Percentiles rank a stretch among this genome's conserved stretches.
Evolutionary conservation across 2,113 vertebrate species (phyloP).

Genomic region (Rhinolophus ferrumequinum): DNA sequence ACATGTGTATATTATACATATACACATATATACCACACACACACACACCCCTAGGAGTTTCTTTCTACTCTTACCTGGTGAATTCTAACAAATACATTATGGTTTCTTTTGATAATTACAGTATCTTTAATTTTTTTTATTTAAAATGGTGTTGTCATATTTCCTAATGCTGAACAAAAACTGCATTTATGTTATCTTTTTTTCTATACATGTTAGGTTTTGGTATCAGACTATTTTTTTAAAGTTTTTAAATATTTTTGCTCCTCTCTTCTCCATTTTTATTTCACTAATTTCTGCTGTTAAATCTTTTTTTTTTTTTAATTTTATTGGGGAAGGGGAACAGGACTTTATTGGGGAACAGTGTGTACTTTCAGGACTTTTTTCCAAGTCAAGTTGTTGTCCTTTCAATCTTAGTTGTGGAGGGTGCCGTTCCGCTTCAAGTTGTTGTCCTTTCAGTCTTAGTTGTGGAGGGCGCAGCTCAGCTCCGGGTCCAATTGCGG

Average conservation of each 20-base stretch:
- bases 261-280: neutral
- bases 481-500: too few relatives aligned
- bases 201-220: neutral
- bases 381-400: too few relatives aligned
- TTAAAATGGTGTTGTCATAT: neutral
- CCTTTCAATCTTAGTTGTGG: too few relatives aligned
- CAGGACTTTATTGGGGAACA: too few relatives aligned
- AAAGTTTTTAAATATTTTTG: neutral
- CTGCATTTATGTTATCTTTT: neutral
- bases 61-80: neutral
- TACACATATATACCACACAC: neutral
- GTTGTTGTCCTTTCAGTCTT: too few relatives aligned
- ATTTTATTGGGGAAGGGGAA: too few relatives aligned
- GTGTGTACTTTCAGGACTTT: too few relatives aligned
- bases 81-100: neutral
- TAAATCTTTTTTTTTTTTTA: neutral
- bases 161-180: neutral
- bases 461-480: too few relatives aligned
- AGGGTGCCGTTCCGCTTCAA: too few relatives aligned
- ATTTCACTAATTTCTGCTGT: constrained; percentile 26
- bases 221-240: constrained; percentile 3
- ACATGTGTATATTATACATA: neutral
- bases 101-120: constrained; percentile 27
- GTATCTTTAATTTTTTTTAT: neutral
- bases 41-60: neutral